A percentile compares a stretch with the other conserved stretches of the same genome.
Conservation (phyloP, 2,113 vertebrate species). For the Tyrannus savana region DNA sequence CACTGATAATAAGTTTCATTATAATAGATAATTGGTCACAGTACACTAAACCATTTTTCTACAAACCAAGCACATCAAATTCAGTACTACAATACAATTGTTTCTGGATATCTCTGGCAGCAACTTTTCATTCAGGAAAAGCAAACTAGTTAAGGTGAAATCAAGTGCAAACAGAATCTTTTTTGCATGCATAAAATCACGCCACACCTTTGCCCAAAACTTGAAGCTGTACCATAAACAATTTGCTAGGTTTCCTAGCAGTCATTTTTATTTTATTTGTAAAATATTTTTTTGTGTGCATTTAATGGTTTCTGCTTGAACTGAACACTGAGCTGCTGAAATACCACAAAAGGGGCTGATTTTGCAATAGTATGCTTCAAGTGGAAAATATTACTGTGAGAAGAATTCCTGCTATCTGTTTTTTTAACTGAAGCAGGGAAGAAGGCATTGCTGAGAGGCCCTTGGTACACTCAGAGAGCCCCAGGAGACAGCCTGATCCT, state of each 20-base stretch:
- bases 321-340: not conserved
- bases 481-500: not conserved
- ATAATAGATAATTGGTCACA: conserved; percentile 1
- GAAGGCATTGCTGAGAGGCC: not conserved
- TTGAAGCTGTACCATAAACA: not conserved
- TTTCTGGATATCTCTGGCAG: not conserved
- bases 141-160: not conserved
- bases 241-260: not conserved
- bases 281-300: not conserved
- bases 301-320: not conserved
- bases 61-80: not conserved
- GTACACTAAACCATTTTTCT: not conserved
- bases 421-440: not conserved
- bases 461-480: not conserved
- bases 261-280: not conserved
- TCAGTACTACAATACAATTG: not conserved
- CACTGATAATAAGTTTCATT: conserved; percentile 22
- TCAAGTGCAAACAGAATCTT: not conserved
- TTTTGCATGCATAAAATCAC: not conserved
- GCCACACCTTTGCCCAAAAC: not conserved
- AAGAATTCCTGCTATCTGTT: conserved; percentile 22
- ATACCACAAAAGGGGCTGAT: not conserved
- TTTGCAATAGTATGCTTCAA: not conserved
- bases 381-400: not conserved
- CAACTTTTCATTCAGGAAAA: not conserved